phyloP scores from a whole-genome alignment of 2,888 invertebrate genomes.

The Germaria angustata region DNA sequence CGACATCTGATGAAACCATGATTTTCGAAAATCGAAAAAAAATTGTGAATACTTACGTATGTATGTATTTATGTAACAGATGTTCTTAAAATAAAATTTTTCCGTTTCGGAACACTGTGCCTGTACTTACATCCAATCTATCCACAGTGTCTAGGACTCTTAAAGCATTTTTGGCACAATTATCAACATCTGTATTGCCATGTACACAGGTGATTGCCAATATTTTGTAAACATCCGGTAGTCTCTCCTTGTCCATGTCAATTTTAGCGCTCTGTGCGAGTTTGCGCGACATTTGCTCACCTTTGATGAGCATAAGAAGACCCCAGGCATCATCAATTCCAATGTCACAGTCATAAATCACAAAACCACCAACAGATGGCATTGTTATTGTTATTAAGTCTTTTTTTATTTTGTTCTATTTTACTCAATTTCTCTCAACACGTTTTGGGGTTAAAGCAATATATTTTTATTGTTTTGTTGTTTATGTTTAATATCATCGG shows the following conservation, averaged over 20 bases:
- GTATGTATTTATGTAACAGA: no score
- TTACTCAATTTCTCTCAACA: not conserved
- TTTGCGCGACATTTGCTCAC: conserved; percentile 75
- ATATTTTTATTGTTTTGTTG: not conserved
- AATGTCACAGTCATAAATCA: conserved; percentile 83
- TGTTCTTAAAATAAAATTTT: no score
- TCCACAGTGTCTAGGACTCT: conserved; percentile 83
- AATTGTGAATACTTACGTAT: no score
- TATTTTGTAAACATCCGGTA: conserved; percentile 74
- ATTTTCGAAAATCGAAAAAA: no score
- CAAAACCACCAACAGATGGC: conserved; percentile 67
- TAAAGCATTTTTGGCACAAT: conserved; percentile 85
- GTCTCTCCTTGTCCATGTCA: conserved; percentile 11
- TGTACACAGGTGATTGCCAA: conserved; percentile 87
- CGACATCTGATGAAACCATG: no score
- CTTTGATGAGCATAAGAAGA: conserved; percentile 81
- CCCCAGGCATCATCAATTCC: conserved; percentile 85
- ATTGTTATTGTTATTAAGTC: conserved; percentile 11
- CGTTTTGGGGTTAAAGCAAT: conserved; percentile 17
- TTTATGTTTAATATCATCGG: not conserved
- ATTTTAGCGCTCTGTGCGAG: conserved; percentile 28
- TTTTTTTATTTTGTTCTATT: not conserved
- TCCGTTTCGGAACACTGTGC: not conserved
- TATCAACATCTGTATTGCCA: conserved; percentile 86
- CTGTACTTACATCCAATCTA: conserved; percentile 83